Base-by-base conservation (phyloP, 92 coral and sea anemone species). In the Diadumene lineata region DNA sequence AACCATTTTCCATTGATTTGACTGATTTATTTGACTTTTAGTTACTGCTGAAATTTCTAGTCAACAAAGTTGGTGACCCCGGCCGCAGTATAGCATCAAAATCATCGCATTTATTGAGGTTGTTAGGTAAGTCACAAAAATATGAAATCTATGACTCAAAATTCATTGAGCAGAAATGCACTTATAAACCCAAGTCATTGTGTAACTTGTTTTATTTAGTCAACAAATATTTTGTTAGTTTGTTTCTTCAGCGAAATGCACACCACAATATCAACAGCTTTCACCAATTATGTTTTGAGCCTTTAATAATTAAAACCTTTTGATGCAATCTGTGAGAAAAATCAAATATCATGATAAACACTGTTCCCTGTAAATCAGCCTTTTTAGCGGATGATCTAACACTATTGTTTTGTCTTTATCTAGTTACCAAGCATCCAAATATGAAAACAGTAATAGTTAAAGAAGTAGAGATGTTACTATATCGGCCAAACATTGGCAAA, bases 21-120 rank as follows among this genome's bases (percentile, higher is more conserved):
- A 44, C 17, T 22, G 10, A 16, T 23, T 53, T 53, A 22, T 18
- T 32, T 63, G 43, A n/a, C 57, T 9, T 51, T 17, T 60, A 94
- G 98, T 71, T 84, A 27, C 68, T 94, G 84, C 85, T 94, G 56
- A 70, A 89, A 65, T 78, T 91, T 55, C 81, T 94, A 76, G 91
- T 94, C 16, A 91, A 94, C 84, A 94, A 94, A 85, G 96, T 94
- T 60, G 98, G 98, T 0, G 98, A 94, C 69, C 98, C 98, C 31
- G 89, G 85, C 43, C 78, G 97, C 50, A 94, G 86, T 70, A 87
- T 94, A 16, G 98, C 98, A 56, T 80, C 97, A 0, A 94, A 91
- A 66, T 84, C 97, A 0, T 90, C 89, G 31, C 87, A 88, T 73
- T 90, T 94, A 24, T 65, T 89, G 24, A 90, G 97, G 63, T 85